Evolutionary conservation across 2,888 invertebrate species (phyloP), one percentile per base, ranked within the genome.

Genomic region (Apeira syringaria): DNA sequence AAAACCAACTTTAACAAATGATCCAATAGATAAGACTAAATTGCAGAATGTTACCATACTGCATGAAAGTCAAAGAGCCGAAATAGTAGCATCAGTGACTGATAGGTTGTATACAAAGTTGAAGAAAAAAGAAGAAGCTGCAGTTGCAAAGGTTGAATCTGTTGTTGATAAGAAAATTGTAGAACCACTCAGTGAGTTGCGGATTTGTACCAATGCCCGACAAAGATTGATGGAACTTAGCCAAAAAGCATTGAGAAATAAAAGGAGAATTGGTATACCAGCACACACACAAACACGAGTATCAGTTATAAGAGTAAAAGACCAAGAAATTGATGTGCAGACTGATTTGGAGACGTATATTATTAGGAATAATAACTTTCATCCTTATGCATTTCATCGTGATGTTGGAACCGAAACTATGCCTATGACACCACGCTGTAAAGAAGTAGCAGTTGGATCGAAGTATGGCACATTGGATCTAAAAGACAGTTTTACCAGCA

Each of bases 21-120:
- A 52, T 25, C 57, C 64, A 39, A 63, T 48, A 33, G 62, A 64
- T 2, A 74, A 69, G 39, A 34, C 46, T 10, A 80, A 69, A 55
- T 53, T 53, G n/a, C 56, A 73, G 33, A 67, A 74, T 51, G 63
- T 80, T 29, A 65, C 82, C 3, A 74, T 86, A 40, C 65, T 83
- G 2, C 80, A 83, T 49, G 82, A 85, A 37, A 81, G 85, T 26
- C 92, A 92, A 65, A 80, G 94, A 61, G 92, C 94, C 10, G 93
- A 94, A 74, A 94, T 94, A 34, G 93, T 94, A 1, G 93, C 94
- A 2, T 93, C 94, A 0, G 94, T 94, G 1, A 94, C 94, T 1
- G 92, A 92, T 56, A 82, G 94, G 56, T 75, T 94, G 7, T 94
- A 94, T 64, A 90, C 92, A 0, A 93, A 73, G 55, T 55, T 89